Conservation (phyloP, 2,888 invertebrate species). For the Lithophane semibrunnea region DNA sequence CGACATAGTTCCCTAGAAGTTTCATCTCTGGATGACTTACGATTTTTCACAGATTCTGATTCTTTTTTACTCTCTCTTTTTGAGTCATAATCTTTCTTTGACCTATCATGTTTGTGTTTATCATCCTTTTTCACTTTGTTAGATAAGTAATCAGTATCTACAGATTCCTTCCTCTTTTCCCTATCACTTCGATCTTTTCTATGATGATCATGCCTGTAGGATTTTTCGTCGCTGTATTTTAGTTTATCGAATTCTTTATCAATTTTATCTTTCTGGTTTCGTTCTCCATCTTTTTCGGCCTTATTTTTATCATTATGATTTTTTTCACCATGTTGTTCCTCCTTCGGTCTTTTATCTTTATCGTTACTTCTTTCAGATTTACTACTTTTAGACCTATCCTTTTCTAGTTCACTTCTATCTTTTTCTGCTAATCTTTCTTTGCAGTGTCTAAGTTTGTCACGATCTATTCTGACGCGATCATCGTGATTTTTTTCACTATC, state of each 20-base stretch:
- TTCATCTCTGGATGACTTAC: conserved; percentile 87
- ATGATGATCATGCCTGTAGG: conserved; percentile 87
- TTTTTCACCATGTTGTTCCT: conserved; percentile 71
- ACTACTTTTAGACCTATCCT: conserved; percentile 78
- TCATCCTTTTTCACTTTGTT: conserved; percentile 85
- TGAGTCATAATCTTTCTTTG: conserved; percentile 82
- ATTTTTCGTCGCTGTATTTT: conserved; percentile 82
- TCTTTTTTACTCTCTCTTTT: conserved; percentile 88
- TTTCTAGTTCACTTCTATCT: conserved; percentile 81
- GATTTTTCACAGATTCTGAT: conserved; percentile 78
- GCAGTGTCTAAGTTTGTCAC: conserved; percentile 80
- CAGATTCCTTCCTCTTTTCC: conserved; percentile 81
- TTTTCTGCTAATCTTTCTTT: conserved; percentile 80
- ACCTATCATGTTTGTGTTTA: conserved; percentile 86
- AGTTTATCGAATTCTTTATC: conserved; percentile 79
- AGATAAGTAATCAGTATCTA: conserved; percentile 72
- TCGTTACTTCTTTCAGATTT: conserved; percentile 76
- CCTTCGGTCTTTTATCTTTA: conserved; percentile 82
- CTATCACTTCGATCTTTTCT: conserved; percentile 86
- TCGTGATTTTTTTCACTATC: conserved; percentile 84
- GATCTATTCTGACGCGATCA: conserved; percentile 83
- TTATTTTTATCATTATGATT: conserved; percentile 72
- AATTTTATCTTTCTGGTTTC: conserved; percentile 73
- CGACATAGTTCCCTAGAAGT: conserved; percentile 82
- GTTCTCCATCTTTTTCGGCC: conserved; percentile 78